Evolutionary conservation across 2,888 invertebrate species (phyloP).

Genomic region (Agrotis segetum): DNA sequence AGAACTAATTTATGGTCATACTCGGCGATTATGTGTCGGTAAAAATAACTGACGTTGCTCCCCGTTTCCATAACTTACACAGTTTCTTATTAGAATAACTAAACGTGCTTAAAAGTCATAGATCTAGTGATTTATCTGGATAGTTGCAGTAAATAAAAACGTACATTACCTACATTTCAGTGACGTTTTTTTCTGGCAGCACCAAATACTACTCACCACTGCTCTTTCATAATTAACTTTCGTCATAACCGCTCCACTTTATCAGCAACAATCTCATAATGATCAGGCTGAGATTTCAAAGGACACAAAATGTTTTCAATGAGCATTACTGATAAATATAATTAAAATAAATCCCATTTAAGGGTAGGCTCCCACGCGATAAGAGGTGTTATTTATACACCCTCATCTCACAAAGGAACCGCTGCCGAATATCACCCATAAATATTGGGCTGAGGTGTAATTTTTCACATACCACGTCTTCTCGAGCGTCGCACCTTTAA

Average conservation of each 20-base stretch:
- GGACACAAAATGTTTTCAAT: conserved; percentile 68
- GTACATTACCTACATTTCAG: neutral
- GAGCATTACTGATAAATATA: conserved; percentile 86
- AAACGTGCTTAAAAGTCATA: conserved; percentile 54
- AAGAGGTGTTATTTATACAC: conserved; percentile 91
- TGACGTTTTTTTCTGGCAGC: neutral
- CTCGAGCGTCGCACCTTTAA: conserved; percentile 91
- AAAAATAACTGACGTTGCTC: conserved; percentile 86
- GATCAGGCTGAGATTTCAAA: conserved; percentile 53
- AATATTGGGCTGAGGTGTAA: conserved; percentile 91
- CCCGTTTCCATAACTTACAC: conserved; percentile 83
- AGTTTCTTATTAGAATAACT: conserved; percentile 71
- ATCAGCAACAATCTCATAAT: conserved; percentile 63
- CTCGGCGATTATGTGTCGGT: conserved; percentile 87
- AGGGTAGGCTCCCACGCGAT: conserved; percentile 91
- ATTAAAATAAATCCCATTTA: conserved; percentile 90
- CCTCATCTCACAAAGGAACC: conserved; percentile 90
- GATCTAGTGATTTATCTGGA: conserved; percentile 1
- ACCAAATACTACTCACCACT: neutral
- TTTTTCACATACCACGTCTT: conserved; percentile 91
- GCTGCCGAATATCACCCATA: conserved; percentile 91
- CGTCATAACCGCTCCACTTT: neutral
- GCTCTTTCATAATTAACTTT: neutral
- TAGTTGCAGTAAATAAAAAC: neutral
- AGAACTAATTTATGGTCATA: conserved; percentile 90